Conservation (phyloP, 2,113 vertebrate genomes). For the Cisticola juncidis region DNA sequence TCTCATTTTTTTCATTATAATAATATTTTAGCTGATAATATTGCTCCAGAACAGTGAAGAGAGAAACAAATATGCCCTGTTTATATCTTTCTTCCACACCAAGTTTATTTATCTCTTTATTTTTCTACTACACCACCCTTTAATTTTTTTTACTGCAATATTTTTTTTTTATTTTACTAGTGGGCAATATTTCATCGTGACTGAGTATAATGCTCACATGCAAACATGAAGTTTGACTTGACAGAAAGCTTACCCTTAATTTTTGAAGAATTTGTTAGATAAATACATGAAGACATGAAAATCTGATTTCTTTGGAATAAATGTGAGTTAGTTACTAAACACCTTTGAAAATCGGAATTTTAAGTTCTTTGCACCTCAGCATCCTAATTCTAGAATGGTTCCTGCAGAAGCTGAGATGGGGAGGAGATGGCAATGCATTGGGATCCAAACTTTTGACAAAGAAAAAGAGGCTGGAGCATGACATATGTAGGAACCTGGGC, state of each 20-base stretch:
- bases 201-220: not conserved
- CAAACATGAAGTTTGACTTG: not conserved
- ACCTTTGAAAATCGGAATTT: not conserved
- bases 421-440: not conserved
- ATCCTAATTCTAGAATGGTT: not conserved
- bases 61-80: not conserved
- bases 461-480: not conserved
- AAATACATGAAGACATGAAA: not conserved
- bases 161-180: not conserved
- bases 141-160: not conserved
- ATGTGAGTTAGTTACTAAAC: not conserved
- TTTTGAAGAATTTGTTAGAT: not conserved
- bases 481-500: not conserved
- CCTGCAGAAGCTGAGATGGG: not conserved
- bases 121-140: rapidly evolving
- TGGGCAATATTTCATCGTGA: not conserved
- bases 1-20: not conserved
- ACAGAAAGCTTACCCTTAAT: not conserved
- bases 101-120: not conserved
- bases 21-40: not conserved
- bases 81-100: not conserved
- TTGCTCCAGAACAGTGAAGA: rapidly evolving
- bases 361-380: not conserved
- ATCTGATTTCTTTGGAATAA: not conserved
- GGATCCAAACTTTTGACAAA: not conserved